Conservation (phyloP, 92 coral and sea anemone genomes). For the Meandrina meandrites region DNA sequence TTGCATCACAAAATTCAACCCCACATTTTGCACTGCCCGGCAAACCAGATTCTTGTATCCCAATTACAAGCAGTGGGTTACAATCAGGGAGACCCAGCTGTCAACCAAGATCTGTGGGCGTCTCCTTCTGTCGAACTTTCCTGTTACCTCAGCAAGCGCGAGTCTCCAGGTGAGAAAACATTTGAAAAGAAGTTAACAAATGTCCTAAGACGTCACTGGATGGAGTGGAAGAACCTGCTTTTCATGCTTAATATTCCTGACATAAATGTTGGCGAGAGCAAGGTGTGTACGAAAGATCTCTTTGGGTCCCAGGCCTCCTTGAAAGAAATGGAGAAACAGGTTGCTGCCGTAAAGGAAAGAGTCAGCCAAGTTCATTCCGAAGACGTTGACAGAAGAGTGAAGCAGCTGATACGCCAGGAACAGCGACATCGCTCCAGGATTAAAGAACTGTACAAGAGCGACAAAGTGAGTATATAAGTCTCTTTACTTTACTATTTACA, state of each 20-base stretch:
- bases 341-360: constrained; percentile 44
- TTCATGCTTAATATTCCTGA: constrained; percentile 19
- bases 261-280: constrained; percentile 28
- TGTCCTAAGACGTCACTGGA: constrained; percentile 48
- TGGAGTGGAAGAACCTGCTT: constrained; percentile 60
- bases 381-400: constrained; percentile 8
- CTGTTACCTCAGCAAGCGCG: constrained; percentile 30
- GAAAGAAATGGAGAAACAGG: constrained; percentile 45
- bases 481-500: too few relatives aligned
- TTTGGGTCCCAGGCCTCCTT: constrained; percentile 45
- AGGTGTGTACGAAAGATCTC: constrained; percentile 38
- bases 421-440: constrained; percentile 22
- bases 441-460: constrained; percentile 14
- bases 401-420: constrained; percentile 45
- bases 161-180: not conserved
- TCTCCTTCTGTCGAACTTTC: constrained; percentile 45
- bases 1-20: constrained; percentile 22
- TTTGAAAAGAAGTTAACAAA: constrained; percentile 3
- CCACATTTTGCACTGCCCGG: constrained; percentile 22
- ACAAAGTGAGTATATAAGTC: not conserved
- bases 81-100: constrained; percentile 28
- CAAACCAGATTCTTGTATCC: constrained; percentile 57
- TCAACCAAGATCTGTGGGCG: constrained; percentile 45
- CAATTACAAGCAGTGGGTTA: constrained; percentile 57
- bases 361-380: constrained; percentile 9